A percentile compares a stretch with the other conserved stretches of the same genome.
Evolutionary conservation across 2,113 vertebrate species (phyloP).

Genomic region (Tretioscincus oriximinensis): DNA sequence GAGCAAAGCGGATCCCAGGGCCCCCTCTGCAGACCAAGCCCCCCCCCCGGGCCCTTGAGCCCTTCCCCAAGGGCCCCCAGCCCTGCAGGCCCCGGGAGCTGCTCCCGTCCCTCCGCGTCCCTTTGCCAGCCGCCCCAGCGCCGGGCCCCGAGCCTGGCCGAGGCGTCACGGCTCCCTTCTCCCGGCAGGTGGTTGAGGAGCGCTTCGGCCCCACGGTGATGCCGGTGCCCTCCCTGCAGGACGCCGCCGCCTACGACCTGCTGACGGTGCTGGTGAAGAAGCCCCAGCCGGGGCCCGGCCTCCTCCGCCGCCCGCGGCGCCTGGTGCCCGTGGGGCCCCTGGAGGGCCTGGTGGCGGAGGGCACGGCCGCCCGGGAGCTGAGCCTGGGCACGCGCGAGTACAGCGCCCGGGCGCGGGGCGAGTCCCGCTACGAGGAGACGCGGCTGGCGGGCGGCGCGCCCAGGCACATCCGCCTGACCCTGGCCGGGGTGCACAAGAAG

Average conservation of each 20-base stretch:
- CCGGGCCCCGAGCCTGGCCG: too few species aligned
- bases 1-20: too few species aligned
- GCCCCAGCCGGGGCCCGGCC: slow-evolving; percentile 34
- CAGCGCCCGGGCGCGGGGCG: slow-evolving; percentile 43
- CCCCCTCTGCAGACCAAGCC: too few species aligned
- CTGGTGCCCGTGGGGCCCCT: slow-evolving; percentile 13
- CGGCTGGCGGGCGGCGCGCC: slow-evolving; percentile 60
- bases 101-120: too few species aligned
- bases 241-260: slow-evolving; percentile 63
- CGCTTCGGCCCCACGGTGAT: slow-evolving; percentile 57
- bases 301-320: slow-evolving; percentile 39
- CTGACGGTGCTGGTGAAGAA: slow-evolving; percentile 65
- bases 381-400: slow-evolving; percentile 60
- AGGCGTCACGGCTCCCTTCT: neutral
- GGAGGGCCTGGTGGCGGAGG: neutral
- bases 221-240: slow-evolving; percentile 65
- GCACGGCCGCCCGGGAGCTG: slow-evolving; percentile 21
- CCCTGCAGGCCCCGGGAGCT: too few species aligned
- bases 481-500: slow-evolving; percentile 60
- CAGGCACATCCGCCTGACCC: slow-evolving; percentile 55
- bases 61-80: too few species aligned
- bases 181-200: slow-evolving; percentile 60
- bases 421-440: slow-evolving; percentile 67
- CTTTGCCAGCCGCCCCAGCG: too few species aligned
- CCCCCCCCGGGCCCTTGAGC: too few species aligned